Evolutionary conservation across 2,888 invertebrate genomes (phyloP).

Genomic region (Chymomyza fuscimana): DNA sequence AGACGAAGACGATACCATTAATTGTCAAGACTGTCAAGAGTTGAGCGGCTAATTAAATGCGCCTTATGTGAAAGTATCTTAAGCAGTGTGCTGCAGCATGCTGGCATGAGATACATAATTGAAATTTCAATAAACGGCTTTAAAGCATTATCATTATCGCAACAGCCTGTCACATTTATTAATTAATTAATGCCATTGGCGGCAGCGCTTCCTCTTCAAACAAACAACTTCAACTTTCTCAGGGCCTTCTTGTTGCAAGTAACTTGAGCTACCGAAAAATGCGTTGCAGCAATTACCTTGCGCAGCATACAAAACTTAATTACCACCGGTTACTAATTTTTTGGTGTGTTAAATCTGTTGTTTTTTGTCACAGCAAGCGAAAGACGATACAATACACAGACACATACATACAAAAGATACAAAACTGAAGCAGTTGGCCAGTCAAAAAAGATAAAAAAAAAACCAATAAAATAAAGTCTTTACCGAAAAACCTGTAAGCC

Average conservation of each 20-base stretch:
- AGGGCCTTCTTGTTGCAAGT: conserved; percentile 60
- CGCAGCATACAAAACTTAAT: conserved; percentile 15
- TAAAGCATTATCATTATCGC: conserved; percentile 30
- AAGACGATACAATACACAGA: conserved; percentile 11
- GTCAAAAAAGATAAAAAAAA: neutral
- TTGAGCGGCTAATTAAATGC: conserved; percentile 4
- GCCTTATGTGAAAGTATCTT: neutral
- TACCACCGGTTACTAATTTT: conserved; percentile 43
- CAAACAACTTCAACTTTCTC: conserved; percentile 1
- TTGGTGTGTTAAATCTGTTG: conserved; percentile 68
- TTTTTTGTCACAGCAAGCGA: neutral
- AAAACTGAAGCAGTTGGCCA: conserved; percentile 50
- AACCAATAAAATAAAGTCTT: neutral
- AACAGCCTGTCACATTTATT: conserved; percentile 73
- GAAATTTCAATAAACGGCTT: neutral
- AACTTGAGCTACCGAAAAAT: conserved; percentile 70
- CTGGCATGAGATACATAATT: neutral
- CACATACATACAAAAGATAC: neutral
- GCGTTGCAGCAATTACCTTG: conserved; percentile 7
- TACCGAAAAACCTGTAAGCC: conserved; percentile 37
- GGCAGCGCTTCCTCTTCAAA: conserved; percentile 6
- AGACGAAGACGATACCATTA: neutral
- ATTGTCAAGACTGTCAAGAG: neutral
- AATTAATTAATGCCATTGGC: conserved; percentile 61
- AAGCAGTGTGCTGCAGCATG: neutral